A percentile compares a stretch with the other conserved stretches of the same genome.
phyloP scores from a whole-genome alignment of 2,888 invertebrate species.

The Lamellibrachia satsuma region DNA sequence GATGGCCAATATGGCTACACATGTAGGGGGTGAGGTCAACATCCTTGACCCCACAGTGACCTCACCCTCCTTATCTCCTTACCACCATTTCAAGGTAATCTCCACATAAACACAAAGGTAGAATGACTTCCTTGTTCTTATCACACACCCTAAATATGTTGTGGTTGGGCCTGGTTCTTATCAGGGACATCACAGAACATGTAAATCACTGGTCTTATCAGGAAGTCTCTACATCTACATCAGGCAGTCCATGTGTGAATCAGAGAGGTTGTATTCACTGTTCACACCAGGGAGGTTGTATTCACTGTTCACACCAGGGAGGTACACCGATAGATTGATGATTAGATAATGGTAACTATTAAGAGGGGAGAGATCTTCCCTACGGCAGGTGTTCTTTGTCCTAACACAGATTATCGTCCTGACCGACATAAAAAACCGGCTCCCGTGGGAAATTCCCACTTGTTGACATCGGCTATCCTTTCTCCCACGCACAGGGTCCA shows the following conservation, averaged over 20 bases:
- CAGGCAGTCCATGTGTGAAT: not conserved
- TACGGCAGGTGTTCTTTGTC: not conserved
- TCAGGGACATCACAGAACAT: not conserved
- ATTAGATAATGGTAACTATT: not conserved
- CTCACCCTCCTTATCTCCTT: no score
- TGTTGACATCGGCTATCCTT: not conserved
- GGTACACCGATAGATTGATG: not conserved
- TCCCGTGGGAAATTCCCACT: not conserved
- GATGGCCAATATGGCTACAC: not conserved
- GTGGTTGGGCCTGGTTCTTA: not conserved
- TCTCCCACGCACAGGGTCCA: not conserved
- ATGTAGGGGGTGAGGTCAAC: not conserved
- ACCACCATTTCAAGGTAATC: no score
- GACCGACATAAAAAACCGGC: not conserved
- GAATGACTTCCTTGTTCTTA: not conserved
- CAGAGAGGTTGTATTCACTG: no score
- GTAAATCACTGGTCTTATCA: not conserved
- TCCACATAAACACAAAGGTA: not conserved
- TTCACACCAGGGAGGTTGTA: no score
- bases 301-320: not conserved
- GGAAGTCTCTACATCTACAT: not conserved
- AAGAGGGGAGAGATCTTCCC: not conserved
- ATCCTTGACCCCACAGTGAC: not conserved
- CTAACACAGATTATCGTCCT: not conserved
- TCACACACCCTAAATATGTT: not conserved